Evolutionary conservation across 2,888 invertebrate genomes (phyloP), one percentile per base, ranked within the genome.

Genomic region (Abrostola tripartita): DNA sequence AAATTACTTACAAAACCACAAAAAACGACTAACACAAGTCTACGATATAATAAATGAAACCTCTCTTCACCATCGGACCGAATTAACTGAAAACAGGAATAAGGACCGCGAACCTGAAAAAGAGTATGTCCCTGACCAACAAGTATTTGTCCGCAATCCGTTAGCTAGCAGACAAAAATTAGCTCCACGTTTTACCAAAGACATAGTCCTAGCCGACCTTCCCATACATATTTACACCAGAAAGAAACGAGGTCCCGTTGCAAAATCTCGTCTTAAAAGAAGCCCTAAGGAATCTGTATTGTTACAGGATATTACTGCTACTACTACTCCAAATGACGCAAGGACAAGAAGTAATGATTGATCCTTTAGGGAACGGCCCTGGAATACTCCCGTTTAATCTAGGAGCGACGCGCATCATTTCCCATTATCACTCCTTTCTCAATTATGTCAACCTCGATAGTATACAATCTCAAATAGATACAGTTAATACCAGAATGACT

Each of bases 151-250:
- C n/a, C n/a, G 5, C 5, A 42, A 42, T 12, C 49, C 49, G 5
- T 9, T 35, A 24, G 49, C 49, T 10, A 35, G 8, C 9, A 6
- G 49, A 7, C 49, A 49, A 10, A 49, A 49, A 8, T 10, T 12
- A 10, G 49, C 49, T 10, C 49, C 49, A 24, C 49, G 49, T 5
- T 49, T 24, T 35, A 49, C 49, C 0, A 14, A 49, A 8, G 49
- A 49, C 8, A 49, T 24, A 10, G 35, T 49, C 9, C 14, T 49
- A 49, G 49, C 49, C 6, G 24, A 49, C 24, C 35, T 49, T 6
- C 49, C 49, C 10, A 49, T 49, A 5, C 49, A 49, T 12, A 49
- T 49, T 49, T 49, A 49, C 12, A 49, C 49, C 10, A 24, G 24
- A 11, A 42, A 42, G 10, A 42, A 42, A 42, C 42, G 42, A 6